Conservation (phyloP, 2,113 vertebrate species). For the Riparia riparia region DNA sequence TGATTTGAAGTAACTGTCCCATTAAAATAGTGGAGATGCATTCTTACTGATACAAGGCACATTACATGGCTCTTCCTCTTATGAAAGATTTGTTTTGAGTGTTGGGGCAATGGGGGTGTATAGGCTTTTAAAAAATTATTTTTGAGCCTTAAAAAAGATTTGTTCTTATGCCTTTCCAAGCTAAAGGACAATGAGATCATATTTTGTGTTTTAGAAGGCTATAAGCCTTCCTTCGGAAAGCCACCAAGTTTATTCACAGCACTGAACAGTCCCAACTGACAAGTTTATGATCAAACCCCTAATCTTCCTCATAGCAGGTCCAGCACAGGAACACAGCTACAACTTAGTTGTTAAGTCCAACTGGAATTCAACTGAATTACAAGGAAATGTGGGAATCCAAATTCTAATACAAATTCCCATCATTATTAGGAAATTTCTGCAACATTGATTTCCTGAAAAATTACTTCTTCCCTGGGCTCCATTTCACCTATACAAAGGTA, state of each 20-base stretch:
- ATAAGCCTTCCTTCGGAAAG: not conserved
- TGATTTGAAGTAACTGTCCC: not conserved
- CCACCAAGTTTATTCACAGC: not conserved
- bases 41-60: not conserved
- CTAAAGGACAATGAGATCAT: not conserved
- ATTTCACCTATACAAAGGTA: not conserved
- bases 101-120: rapidly evolving
- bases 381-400: not conserved
- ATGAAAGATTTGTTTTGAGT: not conserved
- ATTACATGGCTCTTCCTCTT: not conserved
- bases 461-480: not conserved
- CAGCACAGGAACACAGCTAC: not conserved
- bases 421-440: not conserved
- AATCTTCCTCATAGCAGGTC: not conserved
- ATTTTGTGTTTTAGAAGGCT: not conserved
- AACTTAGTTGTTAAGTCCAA: not conserved
- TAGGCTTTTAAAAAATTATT: not conserved
- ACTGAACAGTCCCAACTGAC: not conserved
- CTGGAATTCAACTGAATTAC: not conserved
- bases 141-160: not conserved
- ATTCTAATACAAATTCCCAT: not conserved
- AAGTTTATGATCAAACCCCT: not conserved
- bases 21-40: not conserved
- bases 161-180: not conserved
- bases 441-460: not conserved